Evolutionary conservation across 2,888 invertebrate species (phyloP).

Genomic region (Globia sparganii): DNA sequence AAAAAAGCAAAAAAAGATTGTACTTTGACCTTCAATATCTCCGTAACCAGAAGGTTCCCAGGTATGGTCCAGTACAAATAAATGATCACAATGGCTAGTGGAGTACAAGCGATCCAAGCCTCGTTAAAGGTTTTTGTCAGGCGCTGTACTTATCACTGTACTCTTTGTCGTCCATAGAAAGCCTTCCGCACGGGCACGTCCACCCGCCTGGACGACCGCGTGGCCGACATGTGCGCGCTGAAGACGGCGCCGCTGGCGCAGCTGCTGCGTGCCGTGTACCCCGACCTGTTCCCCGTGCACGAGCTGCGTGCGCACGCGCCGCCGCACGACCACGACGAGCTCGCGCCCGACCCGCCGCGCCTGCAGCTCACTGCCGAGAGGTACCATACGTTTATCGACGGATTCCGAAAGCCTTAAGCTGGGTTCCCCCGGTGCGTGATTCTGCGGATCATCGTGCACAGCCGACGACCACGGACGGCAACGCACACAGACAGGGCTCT

Average conservation of each 20-base stretch:
- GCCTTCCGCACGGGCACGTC: slow-evolving; percentile 97
- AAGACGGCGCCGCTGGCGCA: slow-evolving; percentile 95
- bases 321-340: slow-evolving; percentile 62
- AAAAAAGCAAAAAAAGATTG: no score
- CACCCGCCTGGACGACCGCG: slow-evolving; percentile 97
- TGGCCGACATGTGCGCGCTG: slow-evolving; percentile 97
- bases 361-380: slow-evolving; percentile 96
- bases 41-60: no score
- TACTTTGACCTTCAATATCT: no score
- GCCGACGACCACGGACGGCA: no score
- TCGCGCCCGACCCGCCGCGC: slow-evolving; percentile 92
- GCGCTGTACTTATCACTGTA: not conserved
- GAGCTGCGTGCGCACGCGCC: slow-evolving; percentile 84
- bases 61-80: no score
- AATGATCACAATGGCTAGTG: not conserved
- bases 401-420: slow-evolving; percentile 16
- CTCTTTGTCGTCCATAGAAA: slow-evolving; percentile 85
- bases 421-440: no score
- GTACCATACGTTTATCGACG: slow-evolving; percentile 71
- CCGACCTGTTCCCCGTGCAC: slow-evolving; percentile 97
- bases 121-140: not conserved
- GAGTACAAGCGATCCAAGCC: not conserved
- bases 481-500: no score
- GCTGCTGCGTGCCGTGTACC: slow-evolving; percentile 96
- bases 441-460: no score